Evolutionary conservation across 2,797 vertebrate species (phyloP).

Genomic region (Eulemur mongoz): DNA sequence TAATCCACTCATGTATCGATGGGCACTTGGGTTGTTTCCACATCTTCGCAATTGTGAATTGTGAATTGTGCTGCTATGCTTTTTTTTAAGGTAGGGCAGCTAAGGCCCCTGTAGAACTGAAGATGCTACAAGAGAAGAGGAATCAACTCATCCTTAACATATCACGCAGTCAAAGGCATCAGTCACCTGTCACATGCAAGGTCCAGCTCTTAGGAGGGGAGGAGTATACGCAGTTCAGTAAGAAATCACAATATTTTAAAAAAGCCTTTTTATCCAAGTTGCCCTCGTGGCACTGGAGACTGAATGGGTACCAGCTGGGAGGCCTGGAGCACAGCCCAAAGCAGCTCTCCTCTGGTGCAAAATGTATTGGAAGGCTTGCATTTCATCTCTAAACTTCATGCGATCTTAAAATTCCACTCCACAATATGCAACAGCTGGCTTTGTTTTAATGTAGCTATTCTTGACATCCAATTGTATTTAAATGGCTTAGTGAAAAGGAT

Average conservation of each 20-base stretch:
- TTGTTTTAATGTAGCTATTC: constrained; percentile 41
- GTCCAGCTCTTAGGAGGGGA: not conserved
- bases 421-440: constrained; percentile 54
- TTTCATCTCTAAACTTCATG: constrained; percentile 65
- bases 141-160: not conserved
- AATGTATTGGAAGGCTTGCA: constrained; percentile 3
- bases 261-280: not conserved
- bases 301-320: constrained; percentile 57
- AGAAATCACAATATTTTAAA: not conserved
- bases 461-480: constrained; percentile 42
- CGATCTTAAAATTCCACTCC: constrained; percentile 62
- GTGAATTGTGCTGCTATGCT: not conserved
- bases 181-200: not conserved
- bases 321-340: constrained; percentile 16
- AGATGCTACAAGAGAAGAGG: not conserved
- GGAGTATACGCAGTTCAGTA: not conserved
- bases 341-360: constrained; percentile 24
- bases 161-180: not conserved
- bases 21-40: too few relatives aligned
- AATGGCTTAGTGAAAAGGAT: constrained; percentile 27
- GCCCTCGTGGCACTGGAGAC: not conserved
- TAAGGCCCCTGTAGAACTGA: not conserved
- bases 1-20: too few relatives aligned
- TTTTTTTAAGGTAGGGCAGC: not conserved
- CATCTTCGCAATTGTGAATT: too few relatives aligned